Conservation (phyloP, 2,113 vertebrate genomes). For the Gymnobelideus leadbeateri region DNA sequence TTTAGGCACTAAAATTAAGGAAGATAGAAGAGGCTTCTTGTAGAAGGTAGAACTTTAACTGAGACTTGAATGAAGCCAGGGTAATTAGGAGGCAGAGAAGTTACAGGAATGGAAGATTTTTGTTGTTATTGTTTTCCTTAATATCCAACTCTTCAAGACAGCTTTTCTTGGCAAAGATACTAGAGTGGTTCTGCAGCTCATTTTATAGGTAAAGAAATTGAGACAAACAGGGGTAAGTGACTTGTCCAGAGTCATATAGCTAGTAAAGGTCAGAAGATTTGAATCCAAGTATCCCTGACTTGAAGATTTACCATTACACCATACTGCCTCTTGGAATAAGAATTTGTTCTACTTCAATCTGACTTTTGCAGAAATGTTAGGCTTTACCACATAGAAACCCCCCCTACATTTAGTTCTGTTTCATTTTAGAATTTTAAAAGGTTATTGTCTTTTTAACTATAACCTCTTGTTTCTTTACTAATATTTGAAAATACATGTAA, state of each 20-base stretch:
- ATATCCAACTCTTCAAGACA: background rate
- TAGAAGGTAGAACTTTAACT: background rate
- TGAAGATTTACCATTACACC: background rate
- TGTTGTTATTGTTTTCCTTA: background rate
- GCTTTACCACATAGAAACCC: background rate
- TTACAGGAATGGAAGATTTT: background rate
- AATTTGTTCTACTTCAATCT: background rate
- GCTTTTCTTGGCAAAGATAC: background rate
- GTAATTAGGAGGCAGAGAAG: background rate
- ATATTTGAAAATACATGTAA: slow-evolving; percentile 1
- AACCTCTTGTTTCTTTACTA: background rate
- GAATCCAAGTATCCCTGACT: background rate
- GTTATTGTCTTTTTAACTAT: background rate
- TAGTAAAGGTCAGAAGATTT: background rate
- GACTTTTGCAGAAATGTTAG: background rate
- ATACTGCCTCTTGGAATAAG: background rate
- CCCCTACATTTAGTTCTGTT: too few species aligned
- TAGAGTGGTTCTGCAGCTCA: background rate
- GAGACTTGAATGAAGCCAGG: background rate
- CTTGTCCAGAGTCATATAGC: background rate
- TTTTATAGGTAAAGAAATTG: background rate
- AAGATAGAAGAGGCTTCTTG: background rate
- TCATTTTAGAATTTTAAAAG: background rate
- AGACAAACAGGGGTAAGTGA: background rate
- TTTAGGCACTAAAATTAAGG: background rate